phyloP scores from a whole-genome alignment of 1,140 invertebrate genomes.

The Bombus vancouverensis region DNA sequence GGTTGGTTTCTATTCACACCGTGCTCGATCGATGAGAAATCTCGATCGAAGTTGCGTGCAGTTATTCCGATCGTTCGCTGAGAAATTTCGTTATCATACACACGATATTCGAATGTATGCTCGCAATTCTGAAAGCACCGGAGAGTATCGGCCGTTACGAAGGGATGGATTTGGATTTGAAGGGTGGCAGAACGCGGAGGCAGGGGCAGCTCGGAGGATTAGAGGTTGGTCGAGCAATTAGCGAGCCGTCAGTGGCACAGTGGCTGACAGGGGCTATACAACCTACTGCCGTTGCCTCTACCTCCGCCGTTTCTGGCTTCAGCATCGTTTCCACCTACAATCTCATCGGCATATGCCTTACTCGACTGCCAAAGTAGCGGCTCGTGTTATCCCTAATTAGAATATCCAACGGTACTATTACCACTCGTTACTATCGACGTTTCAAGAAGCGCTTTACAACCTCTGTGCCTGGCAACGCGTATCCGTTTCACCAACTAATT shows the following conservation, averaged over 20 bases:
- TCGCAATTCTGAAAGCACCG: conserved; percentile 68
- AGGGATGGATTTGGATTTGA: conserved; percentile 81
- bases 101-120: conserved; percentile 61
- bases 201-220: conserved; percentile 65
- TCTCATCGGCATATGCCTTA: conserved; percentile 71
- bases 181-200: conserved; percentile 71
- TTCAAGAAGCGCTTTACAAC: conserved; percentile 34
- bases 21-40: conserved; percentile 62
- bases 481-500: not conserved
- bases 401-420: conserved; percentile 72
- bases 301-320: conserved; percentile 29
- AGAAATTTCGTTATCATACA: conserved; percentile 63
- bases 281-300: conserved; percentile 63
- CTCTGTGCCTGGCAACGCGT: not conserved
- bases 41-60: conserved; percentile 32
- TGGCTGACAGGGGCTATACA: conserved; percentile 80
- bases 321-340: conserved; percentile 50
- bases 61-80: conserved; percentile 60
- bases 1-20: conserved; percentile 7
- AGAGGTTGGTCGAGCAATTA: conserved; percentile 80
- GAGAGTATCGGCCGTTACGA: conserved; percentile 66
- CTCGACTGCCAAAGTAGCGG: conserved; percentile 73
- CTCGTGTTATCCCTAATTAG: conserved; percentile 79
- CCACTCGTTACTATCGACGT: conserved; percentile 56
- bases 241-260: conserved; percentile 83